Base-by-base conservation (phyloP, 2,113 vertebrate species). In the Enhydra lutris region DNA sequence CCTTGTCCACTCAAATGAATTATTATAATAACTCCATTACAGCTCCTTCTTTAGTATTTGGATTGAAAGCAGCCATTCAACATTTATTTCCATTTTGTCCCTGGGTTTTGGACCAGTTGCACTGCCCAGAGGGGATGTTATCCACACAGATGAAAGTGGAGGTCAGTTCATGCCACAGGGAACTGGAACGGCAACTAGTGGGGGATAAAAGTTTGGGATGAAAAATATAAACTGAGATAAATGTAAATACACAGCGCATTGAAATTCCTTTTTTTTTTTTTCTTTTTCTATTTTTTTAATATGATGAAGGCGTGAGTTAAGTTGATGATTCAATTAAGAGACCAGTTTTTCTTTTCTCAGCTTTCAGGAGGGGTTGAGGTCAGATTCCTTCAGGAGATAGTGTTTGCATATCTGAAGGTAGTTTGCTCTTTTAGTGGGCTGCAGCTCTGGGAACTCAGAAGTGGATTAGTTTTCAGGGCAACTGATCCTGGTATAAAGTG, bases 151-250 rank as follows among this genome's bases (percentile, higher is more conserved):
- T 61, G 42, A 88, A 59, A 69, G 23, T 67, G 3, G 42, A 88
- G 52, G 71, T 57, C 39, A 61, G 36, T 36, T 89, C 36, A 42
- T 52, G 36, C 34, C 36, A 83, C 71, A 76, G 71, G 71, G 52
- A 96, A 36, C 42, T 5, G 7, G 65, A 52, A 55, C 36, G 39
- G 18, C 71, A 81, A 67, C 69, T 23, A 29, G 1, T n/a, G 59
- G 42, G 45, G 36, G 47, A 65, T 65, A 59, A 95, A 95, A 18
- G 26, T 57, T 87, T 83, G 47, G 69, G 42, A 61, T 80, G 73
- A 71, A 94, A 88, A 97, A 65, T 78, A 42, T 82, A 93, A 95
- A 90, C 47, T 52, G 78, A 92, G 87, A 23, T 89, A 47, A 91
- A 89, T 86, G 31, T 81, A 95, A 89, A 61, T 74, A 73, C n/a